Evolutionary conservation across 2,113 vertebrate genomes (phyloP).

Genomic region (Patagioenas fasciata): DNA sequence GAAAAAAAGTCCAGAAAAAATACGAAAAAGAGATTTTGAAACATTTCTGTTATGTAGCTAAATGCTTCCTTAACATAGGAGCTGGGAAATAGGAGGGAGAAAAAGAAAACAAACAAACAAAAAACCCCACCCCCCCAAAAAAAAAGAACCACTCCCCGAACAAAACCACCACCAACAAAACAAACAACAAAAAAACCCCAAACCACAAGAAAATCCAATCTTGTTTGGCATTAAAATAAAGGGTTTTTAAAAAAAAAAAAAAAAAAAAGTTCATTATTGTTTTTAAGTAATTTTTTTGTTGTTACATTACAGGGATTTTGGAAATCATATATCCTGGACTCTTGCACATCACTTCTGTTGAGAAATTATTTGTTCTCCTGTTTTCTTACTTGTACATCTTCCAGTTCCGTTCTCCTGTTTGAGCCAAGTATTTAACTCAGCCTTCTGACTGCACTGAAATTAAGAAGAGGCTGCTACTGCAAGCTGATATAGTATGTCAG

Average conservation of each 20-base stretch:
- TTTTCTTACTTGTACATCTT: not conserved
- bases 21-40: constrained; percentile 3
- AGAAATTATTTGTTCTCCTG: not conserved
- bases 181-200: too few species aligned
- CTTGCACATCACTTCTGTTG: not conserved
- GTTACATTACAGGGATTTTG: not conserved
- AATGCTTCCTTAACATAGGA: constrained; percentile 21
- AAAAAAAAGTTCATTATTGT: not conserved
- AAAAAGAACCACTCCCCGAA: too few species aligned
- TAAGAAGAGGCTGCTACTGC: not conserved
- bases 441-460: not conserved
- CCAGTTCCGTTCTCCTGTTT: not conserved
- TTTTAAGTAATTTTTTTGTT: too few species aligned
- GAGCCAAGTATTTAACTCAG: not conserved
- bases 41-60: not conserved
- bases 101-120: not conserved
- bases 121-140: too few species aligned
- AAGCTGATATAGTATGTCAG: not conserved
- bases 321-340: not conserved
- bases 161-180: too few species aligned
- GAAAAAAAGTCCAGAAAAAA: constrained; percentile 4
- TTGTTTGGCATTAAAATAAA: constrained; percentile 1
- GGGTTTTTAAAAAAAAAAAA: not conserved
- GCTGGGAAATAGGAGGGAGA: not conserved
- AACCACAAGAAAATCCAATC: too few species aligned